Percentiles rank a stretch among this genome's conserved stretches.
Conservation (phyloP, 2,113 vertebrate species). For the Salvelinus fontinalis region DNA sequence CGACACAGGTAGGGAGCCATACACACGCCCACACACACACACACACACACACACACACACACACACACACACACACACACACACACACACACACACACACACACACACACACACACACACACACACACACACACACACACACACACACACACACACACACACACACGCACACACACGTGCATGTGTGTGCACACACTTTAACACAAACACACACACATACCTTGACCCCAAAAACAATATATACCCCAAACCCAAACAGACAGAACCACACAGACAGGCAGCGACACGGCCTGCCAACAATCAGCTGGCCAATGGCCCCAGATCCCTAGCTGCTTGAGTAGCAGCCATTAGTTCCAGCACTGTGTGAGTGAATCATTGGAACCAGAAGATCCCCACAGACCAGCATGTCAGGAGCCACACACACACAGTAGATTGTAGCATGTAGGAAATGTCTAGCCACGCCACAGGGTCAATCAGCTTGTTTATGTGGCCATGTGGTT, state of each 20-base stretch:
- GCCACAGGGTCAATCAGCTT: conserved; percentile 37
- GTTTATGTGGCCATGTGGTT: conserved; percentile 38
- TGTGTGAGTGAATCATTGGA: conserved; percentile 66
- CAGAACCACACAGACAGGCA: conserved; percentile 16
- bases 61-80: neutral
- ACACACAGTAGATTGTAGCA: conserved; percentile 18
- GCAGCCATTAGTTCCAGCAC: conserved; percentile 70
- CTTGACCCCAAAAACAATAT: too few species aligned
- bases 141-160: too few species aligned
- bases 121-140: too few species aligned
- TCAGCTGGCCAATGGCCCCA: conserved; percentile 58
- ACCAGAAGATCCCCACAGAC: conserved; percentile 68
- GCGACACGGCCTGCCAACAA: conserved; percentile 60
- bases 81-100: conserved; percentile 7
- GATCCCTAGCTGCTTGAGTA: conserved; percentile 41
- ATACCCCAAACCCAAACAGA: neutral
- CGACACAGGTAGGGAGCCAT: conserved; percentile 70
- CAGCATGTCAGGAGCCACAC: conserved; percentile 36
- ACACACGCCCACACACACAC: too few species aligned
- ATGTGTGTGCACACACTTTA: too few species aligned
- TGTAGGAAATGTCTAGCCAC: conserved; percentile 32
- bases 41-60: too few species aligned
- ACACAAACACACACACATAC: conserved; percentile 1
- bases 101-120: neutral
- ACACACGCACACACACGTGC: too few species aligned